Evolutionary conservation across 2,113 vertebrate genomes (phyloP), one percentile per base, ranked within the genome.

Genomic region (Stictonetta naevosa): DNA sequence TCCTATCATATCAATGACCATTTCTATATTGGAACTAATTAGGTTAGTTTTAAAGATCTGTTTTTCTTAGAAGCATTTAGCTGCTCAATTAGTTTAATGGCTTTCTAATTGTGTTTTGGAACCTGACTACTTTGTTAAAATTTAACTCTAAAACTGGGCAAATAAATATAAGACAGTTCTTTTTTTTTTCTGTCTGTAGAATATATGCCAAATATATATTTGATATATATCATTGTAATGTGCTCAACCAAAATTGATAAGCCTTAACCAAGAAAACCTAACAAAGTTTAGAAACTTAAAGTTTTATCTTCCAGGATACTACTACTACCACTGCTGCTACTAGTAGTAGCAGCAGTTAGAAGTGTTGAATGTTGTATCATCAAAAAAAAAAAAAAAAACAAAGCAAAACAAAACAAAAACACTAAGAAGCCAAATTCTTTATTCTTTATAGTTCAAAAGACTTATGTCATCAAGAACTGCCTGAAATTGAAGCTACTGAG

Each of bases 241-340:
- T 15, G 20, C 31, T 31, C 18, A 79, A 4, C 6, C 8, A 26
- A 59, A 71, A 67, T 34, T 34, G 3, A 23, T 33, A 91, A 77
- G 3, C 2, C 4, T 82, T 75, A 38, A 83, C 1, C 9, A 81
- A 81, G 10, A 71, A 84, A 72, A n/a, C 1, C 3, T 20, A 48
- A 87, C 52, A 60, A 25, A 3, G 0, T 2, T 40, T 44, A 15
- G 11, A 88, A 83, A 63, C 48, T 22, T 16, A 8, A 0, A 1
- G 23, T 38, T 63, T 17, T 36, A 4, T 36, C 8, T 60, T 83
- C 7, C 5, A 18, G 3, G 1, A 38, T 18, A 48, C 20, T 48
- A 48, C 46, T 48, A 48, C 20, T 21, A 48, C 20, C 21, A 48
- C 46, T 22, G 20, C 5, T 21, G 5, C 4, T 48, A 48, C 20